Conservation (phyloP, 2,888 invertebrate species). For the Drosophila cognata region DNA sequence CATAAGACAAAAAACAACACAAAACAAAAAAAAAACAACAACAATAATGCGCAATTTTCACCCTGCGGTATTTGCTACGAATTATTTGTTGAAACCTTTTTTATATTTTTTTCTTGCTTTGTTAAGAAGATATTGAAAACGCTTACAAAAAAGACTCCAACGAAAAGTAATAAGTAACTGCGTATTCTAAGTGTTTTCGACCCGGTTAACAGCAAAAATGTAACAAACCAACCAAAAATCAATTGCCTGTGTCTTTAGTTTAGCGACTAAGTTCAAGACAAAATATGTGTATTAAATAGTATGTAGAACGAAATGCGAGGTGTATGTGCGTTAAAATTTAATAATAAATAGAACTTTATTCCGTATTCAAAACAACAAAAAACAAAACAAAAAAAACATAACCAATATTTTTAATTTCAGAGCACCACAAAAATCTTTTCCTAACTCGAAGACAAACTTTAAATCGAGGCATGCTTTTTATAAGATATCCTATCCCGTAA, state of each 20-base stretch:
- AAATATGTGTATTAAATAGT: constrained; percentile 77
- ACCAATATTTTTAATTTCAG: neutral
- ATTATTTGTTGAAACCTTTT: constrained; percentile 58
- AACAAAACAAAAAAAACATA: neutral
- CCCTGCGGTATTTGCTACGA: constrained; percentile 59
- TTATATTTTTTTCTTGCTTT: constrained; percentile 64
- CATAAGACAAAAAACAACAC: constrained; percentile 17
- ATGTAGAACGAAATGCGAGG: constrained; percentile 59
- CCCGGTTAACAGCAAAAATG: constrained; percentile 35
- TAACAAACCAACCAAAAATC: constrained; percentile 50
- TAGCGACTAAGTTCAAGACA: constrained; percentile 76
- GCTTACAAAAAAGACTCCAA: constrained; percentile 68
- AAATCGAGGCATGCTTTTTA: neutral
- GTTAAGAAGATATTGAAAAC: constrained; percentile 30
- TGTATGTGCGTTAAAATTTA: constrained; percentile 76
- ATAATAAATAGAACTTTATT: constrained; percentile 76
- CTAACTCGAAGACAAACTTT: neutral
- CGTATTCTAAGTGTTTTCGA: constrained; percentile 44
- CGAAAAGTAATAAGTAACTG: constrained; percentile 30
- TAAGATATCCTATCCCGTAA: neutral
- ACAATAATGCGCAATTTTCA: constrained; percentile 29
- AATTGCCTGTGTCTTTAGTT: constrained; percentile 74
- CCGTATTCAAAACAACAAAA: constrained; percentile 53
- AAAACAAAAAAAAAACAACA: constrained; percentile 21
- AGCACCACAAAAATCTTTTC: neutral